A percentile compares a stretch with the other conserved stretches of the same genome.
phyloP scores from a whole-genome alignment of 2,113 vertebrate species.

The rabbit (Oryctolagus cuniculus) region mOryCun1.1 NC_091433.1:166235001-166235500 shows the following conservation, averaged over 20 bases:
- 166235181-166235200: neutral
- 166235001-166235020: neutral
- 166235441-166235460: neutral
- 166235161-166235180: rapidly evolving
- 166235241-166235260: rapidly evolving
- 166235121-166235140: neutral
- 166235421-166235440: rapidly evolving
- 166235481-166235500: neutral
- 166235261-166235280: neutral
- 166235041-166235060: neutral
- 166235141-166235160: neutral
- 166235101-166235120: neutral
- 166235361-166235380: neutral
- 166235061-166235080: neutral
- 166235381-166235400: neutral
- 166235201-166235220: neutral
- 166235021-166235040: neutral
- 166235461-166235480: neutral
- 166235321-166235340: neutral
- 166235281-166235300: neutral
- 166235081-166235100: neutral
- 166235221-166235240: neutral
- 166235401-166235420: rapidly evolving
- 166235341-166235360: neutral
- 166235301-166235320: neutral